Conservation (phyloP, 2,888 invertebrate genomes). For the Archaeoteleia sp. region DNA sequence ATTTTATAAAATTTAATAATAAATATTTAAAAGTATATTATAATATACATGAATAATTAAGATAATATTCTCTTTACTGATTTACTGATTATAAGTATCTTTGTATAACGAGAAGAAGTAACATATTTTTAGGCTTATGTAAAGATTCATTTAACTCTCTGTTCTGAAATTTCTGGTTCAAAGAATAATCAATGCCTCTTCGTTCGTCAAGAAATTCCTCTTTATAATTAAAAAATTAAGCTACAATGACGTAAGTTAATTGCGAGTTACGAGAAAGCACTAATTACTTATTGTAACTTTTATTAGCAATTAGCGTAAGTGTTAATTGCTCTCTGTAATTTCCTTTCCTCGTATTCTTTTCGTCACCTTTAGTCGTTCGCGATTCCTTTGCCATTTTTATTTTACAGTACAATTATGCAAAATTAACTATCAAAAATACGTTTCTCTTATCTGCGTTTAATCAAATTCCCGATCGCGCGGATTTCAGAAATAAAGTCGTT, state of each 20-base stretch:
- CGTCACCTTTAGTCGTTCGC: conserved; percentile 31
- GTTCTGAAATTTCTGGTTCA: background rate
- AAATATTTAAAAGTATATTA: no score
- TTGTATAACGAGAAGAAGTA: no score
- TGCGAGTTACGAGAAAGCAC: conserved; percentile 63
- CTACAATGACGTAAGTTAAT: conserved; percentile 61
- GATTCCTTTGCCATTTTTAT: conserved; percentile 36
- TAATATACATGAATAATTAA: no score
- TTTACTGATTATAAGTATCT: no score
- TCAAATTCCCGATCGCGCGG: no score
- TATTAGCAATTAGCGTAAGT: conserved; percentile 63
- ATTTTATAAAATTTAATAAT: no score
- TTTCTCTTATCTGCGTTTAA: no score
- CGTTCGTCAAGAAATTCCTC: background rate
- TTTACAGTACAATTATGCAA: conserved; percentile 24
- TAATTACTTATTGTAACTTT: conserved; percentile 71
- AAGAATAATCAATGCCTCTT: conserved; percentile 4
- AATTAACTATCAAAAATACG: conserved; percentile 16
- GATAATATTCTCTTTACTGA: no score
- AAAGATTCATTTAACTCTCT: no score
- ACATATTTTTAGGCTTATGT: no score
- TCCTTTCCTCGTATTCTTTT: conserved; percentile 48
- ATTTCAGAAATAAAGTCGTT: no score
- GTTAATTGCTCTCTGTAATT: conserved; percentile 68
- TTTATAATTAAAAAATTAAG: conserved; percentile 13